A percentile compares a stretch with the other conserved stretches of the same genome.
Evolutionary conservation across 2,113 vertebrate genomes (phyloP).

Genomic region (Lampris megalopsis): DNA sequence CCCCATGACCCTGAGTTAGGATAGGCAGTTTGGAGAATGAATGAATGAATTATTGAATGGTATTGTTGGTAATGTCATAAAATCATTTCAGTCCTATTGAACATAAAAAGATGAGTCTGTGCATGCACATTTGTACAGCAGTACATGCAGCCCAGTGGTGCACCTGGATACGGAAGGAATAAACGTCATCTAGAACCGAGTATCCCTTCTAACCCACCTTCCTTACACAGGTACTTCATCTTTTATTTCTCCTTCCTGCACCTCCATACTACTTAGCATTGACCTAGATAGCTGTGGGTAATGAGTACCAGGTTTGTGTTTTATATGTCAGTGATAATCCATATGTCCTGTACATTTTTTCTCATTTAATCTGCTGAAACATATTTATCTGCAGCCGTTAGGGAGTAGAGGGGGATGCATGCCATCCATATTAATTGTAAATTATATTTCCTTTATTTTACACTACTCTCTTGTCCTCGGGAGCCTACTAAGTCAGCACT

Average conservation of each 20-base stretch:
- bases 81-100: too few species aligned
- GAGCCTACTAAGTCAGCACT: not conserved
- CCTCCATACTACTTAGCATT: constrained; percentile 26
- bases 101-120: not conserved
- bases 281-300: constrained; percentile 48
- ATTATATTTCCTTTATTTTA: constrained; percentile 25
- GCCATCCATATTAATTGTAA: constrained; percentile 27
- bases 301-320: constrained; percentile 35
- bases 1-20: too few species aligned
- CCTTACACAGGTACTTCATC: not conserved
- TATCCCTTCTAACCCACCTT: not conserved
- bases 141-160: not conserved
- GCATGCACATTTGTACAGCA: not conserved
- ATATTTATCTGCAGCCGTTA: constrained; percentile 59
- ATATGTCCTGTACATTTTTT: constrained; percentile 36
- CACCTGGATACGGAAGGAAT: not conserved
- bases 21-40: too few species aligned
- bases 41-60: too few species aligned
- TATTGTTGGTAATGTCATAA: too few species aligned
- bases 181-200: not conserved
- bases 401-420: constrained; percentile 37
- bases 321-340: constrained; percentile 37
- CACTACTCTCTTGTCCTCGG: constrained; percentile 22
- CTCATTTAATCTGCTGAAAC: constrained; percentile 31
- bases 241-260: not conserved